Base-by-base conservation (phyloP, 2,888 invertebrate genomes). In the Pogonocherus hispidulus region DNA sequence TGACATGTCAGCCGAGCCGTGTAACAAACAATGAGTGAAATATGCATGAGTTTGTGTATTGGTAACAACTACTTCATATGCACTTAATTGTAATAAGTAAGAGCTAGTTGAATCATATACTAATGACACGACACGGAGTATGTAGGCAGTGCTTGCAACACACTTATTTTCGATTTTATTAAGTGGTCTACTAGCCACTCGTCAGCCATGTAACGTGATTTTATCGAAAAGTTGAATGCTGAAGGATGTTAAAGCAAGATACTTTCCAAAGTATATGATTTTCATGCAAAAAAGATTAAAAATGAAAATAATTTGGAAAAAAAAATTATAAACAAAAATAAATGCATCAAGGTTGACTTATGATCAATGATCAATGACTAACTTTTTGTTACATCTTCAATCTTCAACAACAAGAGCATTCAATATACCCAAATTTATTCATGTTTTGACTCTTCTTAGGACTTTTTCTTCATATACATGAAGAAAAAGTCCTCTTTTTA, bases 11-110 rank as follows among this genome's bases (percentile, higher is more conserved):
- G n/a, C n/a, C n/a, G n/a, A 37, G 20, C 37, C 51, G 20, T 32
- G 27, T 18, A 37, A 41, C 41, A 11, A 35, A 62, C 60, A 51
- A 62, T 49, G 27, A 32, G 27, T 62, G 60, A 51, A 62, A 62
- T 62, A 62, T 62, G 60, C 51, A 62, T 62, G 60, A 62, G 60
- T 35, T 14, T 3, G n/a, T 8, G 18, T 62, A 62, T 62, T 37
- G 49, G 60, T 51, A 62, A 62, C 60, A 49, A 37, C 41, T 11
- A 18, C 35, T 62, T 37, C 23, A 62, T 19, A 51, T 62, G 22
- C 35, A 62, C 19, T 62, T 49, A 62, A 62, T 37, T 20, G 60
- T 49, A 37, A 62, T 23, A 37, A 18, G 22, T 2, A n/a, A 20
- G 23, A 46, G 46, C 23, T 18, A 32, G 14, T 51, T 35, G 23